A percentile compares a stretch with the other conserved stretches of the same genome.
Conservation (phyloP, 1,140 invertebrate genomes). For the Brachionus plicatilis region DNA sequence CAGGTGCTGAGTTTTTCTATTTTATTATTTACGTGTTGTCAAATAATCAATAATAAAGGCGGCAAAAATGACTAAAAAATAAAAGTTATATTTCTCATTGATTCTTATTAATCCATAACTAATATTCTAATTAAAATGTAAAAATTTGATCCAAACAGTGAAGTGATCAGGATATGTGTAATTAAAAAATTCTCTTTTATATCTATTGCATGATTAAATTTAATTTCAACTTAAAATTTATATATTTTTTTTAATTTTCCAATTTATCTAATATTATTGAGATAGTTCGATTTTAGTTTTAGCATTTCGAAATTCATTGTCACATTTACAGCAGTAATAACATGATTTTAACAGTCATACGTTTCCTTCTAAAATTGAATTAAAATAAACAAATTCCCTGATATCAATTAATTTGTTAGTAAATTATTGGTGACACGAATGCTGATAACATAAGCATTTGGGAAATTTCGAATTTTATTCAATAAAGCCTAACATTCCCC, state of each 20-base stretch:
- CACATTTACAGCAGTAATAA: no score
- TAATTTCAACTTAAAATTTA: neutral
- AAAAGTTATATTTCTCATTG: neutral
- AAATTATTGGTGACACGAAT: neutral
- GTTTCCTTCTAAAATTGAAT: neutral
- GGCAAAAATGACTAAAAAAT: neutral
- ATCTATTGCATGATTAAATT: slow-evolving; percentile 5
- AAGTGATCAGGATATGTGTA: neutral
- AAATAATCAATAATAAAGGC: slow-evolving; percentile 7
- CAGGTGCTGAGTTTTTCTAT: slow-evolving; percentile 5
- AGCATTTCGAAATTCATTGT: no score
- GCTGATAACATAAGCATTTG: neutral
- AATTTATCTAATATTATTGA: neutral
- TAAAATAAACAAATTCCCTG: neutral
- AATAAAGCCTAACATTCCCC: neutral
- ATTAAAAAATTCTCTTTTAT: neutral
- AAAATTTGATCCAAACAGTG: neutral
- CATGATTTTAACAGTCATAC: neutral
- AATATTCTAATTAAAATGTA: neutral
- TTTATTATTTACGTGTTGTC: neutral
- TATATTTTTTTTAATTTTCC: neutral
- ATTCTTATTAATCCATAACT: neutral
- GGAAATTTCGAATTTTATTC: neutral
- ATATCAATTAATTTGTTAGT: neutral
- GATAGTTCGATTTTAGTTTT: neutral